Evolutionary conservation across 1,140 invertebrate species (phyloP).

Genomic region (Zaprionus ornatus): DNA sequence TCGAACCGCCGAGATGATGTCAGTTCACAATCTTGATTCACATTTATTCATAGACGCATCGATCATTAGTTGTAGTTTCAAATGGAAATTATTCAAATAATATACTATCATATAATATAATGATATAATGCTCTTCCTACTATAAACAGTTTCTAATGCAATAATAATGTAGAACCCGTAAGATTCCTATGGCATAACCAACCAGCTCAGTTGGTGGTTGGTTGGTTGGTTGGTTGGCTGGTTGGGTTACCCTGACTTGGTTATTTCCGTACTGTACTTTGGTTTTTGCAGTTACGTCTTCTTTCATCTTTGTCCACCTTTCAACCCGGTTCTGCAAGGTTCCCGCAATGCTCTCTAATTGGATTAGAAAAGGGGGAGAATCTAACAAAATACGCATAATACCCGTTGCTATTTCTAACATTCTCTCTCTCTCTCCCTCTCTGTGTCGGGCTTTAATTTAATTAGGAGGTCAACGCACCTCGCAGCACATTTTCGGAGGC

Average conservation of each 20-base stretch:
- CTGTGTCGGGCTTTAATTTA: slow-evolving; percentile 51
- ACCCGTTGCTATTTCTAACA: slow-evolving; percentile 54
- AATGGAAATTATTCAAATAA: not conserved
- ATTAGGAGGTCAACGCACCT: slow-evolving; percentile 58
- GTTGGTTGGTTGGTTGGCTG: not conserved
- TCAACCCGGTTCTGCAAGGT: slow-evolving; percentile 35
- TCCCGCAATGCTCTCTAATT: slow-evolving; percentile 56
- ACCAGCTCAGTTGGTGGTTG: not conserved
- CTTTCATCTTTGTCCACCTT: slow-evolving; percentile 23
- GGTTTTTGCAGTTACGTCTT: slow-evolving; percentile 44
- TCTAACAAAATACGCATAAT: slow-evolving; percentile 55
- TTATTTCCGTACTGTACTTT: slow-evolving; percentile 38
- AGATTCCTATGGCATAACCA: slow-evolving; percentile 10
- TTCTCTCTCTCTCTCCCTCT: slow-evolving; percentile 17
- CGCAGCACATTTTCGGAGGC: slow-evolving; percentile 27
- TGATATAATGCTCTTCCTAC: not conserved
- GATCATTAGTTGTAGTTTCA: slow-evolving; percentile 17
- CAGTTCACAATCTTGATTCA: slow-evolving; percentile 16
- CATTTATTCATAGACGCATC: slow-evolving; percentile 26
- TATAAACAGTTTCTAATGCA: not conserved
- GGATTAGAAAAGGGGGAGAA: slow-evolving; percentile 55
- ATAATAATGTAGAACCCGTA: slow-evolving; percentile 1
- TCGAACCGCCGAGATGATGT: slow-evolving; percentile 8
- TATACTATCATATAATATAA: not conserved
- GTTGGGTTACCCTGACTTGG: slow-evolving; percentile 6